Evolutionary conservation across 2,113 vertebrate genomes (phyloP).

Genomic region (Anguilla japonica): DNA sequence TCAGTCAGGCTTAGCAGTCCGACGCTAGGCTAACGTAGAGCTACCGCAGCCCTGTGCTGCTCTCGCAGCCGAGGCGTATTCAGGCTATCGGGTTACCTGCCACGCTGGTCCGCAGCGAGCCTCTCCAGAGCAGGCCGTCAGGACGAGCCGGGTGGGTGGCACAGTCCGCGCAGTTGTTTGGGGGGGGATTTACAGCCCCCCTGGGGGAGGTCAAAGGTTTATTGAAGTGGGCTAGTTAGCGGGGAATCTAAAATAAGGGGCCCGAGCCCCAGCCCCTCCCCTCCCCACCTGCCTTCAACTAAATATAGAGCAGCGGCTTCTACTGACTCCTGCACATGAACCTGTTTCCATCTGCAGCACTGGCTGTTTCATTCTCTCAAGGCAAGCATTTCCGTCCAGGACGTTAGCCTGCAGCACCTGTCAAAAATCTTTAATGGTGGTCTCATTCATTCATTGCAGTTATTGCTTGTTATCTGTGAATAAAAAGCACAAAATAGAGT

Average conservation of each 20-base stretch:
- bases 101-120: conserved; percentile 67
- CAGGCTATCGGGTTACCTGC: conserved; percentile 65
- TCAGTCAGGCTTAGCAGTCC: not conserved
- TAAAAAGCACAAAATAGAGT: no score
- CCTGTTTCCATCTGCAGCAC: conserved; percentile 24
- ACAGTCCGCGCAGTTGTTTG: conserved; percentile 56
- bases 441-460: not conserved
- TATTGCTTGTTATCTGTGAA: not conserved
- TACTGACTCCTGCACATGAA: not conserved
- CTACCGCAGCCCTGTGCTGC: not conserved
- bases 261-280: conserved; percentile 40
- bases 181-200: conserved; percentile 57
- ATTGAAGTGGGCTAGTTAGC: conserved; percentile 60
- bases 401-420: no score
- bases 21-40: conserved; percentile 17
- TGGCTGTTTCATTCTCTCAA: not conserved
- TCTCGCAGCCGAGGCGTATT: not conserved
- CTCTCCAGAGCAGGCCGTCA: conserved; percentile 51
- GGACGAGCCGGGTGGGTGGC: conserved; percentile 60
- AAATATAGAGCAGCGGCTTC: conserved; percentile 25
- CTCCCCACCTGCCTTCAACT: conserved; percentile 37
- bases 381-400: no score
- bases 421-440: no score
- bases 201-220: conserved; percentile 61
- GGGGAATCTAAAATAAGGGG: conserved; percentile 62